Evolutionary conservation across 2,113 vertebrate species (phyloP).

Genomic region (Prunella himalayana): DNA sequence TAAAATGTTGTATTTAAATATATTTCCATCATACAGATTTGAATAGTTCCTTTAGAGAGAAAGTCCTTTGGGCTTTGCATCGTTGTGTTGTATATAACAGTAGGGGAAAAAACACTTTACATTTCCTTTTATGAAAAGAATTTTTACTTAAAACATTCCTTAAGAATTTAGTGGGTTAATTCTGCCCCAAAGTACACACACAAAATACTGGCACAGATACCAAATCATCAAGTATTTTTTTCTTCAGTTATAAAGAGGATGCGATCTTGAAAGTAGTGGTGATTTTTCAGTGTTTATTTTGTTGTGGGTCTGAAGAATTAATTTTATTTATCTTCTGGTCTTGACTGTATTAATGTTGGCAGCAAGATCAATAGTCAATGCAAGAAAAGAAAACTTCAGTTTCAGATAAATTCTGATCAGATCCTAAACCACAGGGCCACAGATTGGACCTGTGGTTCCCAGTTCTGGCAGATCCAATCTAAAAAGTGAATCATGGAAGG

Average conservation of each 20-base stretch:
- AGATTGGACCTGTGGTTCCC: neutral
- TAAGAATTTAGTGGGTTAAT: neutral
- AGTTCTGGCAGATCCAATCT: neutral
- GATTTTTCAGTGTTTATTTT: neutral
- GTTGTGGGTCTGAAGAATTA: neutral
- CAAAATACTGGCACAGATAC: neutral
- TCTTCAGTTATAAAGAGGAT: neutral
- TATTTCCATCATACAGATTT: neutral
- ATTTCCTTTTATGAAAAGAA: neutral
- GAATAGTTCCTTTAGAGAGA: neutral
- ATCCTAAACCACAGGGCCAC: neutral
- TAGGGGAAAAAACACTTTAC: neutral
- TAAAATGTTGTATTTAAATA: constrained; percentile 22
- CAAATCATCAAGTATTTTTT: neutral
- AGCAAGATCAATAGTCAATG: neutral
- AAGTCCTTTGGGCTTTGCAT: neutral
- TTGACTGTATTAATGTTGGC: neutral
- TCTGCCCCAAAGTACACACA: accelerated
- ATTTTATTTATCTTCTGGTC: neutral
- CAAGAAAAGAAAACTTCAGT: neutral
- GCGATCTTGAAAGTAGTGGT: neutral
- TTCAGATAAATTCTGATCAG: neutral
- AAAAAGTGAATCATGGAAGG: neutral
- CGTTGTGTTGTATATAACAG: accelerated
- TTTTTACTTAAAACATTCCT: neutral